Evolutionary conservation across 2,888 invertebrate species (phyloP), one percentile per base, ranked within the genome.

Genomic region (Dryocosmus kuriphilus): DNA sequence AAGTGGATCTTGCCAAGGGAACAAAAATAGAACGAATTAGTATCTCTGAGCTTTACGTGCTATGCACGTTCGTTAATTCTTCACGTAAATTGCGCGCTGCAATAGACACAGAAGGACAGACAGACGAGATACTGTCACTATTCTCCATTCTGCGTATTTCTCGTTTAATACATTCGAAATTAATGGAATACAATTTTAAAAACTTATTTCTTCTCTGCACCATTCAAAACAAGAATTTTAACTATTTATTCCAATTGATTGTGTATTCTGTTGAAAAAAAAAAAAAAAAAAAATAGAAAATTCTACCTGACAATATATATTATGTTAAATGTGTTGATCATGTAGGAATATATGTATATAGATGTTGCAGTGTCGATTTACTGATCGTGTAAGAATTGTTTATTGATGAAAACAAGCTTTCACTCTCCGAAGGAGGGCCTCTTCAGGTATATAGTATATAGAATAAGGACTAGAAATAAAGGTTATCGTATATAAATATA

Each of bases 1-100:
- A 51, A 71, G 46, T 71, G 30, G 30, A 80, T 79, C 73, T 79
- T 71, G 77, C 77, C 76, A 67, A 77, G 79, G 71, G 78, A 80
- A 77, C 82, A 81, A 81, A 81, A 81, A 82, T 82, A 82, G 82
- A 80, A 80, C 80, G 80, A 78, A 82, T 82, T 81, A 82, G 81
- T 80, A 80, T 75, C 67, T 65, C 62, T 30, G 77, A 76, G 75
- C 57, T 61, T 55, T 75, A 77, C 74, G 38, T 76, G 79, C 77
- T 75, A 41, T 80, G 80, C 57, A 75, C 78, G 80, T 81, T 82
- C 75, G 81, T 82, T 82, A 81, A 82, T 82, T 82, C 82, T 82
- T 82, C 80, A 80, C 81, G 79, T 81, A 79, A 80, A 82, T 80
- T 81, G 76, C 78, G 76, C 80, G 75, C 80, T 80, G 81, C 80